phyloP scores from a whole-genome alignment of 2,113 vertebrate genomes.

The Archocentrus centrarchus region DNA sequence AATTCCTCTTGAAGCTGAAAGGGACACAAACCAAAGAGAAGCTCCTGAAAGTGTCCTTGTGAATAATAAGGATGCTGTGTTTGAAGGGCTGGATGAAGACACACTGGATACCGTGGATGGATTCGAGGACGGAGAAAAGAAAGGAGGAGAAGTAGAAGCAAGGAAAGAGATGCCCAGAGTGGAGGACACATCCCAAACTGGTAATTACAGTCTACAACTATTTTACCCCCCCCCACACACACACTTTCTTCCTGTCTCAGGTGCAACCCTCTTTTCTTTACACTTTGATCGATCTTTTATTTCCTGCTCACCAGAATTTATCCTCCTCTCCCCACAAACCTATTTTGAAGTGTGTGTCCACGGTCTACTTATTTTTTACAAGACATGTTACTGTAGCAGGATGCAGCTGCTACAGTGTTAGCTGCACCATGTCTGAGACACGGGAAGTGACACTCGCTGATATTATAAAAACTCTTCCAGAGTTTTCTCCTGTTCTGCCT shows the following conservation, averaged over 20 bases:
- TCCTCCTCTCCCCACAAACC: not conserved
- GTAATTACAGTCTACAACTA: not conserved
- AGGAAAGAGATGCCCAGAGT: not conserved
- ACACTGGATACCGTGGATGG: slow-evolving; percentile 32
- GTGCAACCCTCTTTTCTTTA: not conserved
- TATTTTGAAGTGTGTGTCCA: not conserved
- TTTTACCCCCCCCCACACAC: no score
- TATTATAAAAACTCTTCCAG: not conserved
- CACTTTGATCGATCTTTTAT: not conserved
- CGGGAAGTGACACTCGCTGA: no score
- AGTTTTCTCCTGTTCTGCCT: not conserved
- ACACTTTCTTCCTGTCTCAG: not conserved
- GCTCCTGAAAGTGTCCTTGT: not conserved
- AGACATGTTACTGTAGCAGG: not conserved
- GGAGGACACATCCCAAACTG: slow-evolving; percentile 6
- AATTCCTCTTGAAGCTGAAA: not conserved
- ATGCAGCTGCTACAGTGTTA: not conserved
- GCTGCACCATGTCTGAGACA: no score
- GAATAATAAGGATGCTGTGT: not conserved
- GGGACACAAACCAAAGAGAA: not conserved
- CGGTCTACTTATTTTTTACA: not conserved
- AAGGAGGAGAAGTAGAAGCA: not conserved
- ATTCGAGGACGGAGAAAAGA: slow-evolving; percentile 12
- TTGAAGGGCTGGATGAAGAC: not conserved
- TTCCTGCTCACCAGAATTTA: not conserved